Conservation (phyloP, 2,113 vertebrate genomes). For the Falcunculus frontatus region DNA sequence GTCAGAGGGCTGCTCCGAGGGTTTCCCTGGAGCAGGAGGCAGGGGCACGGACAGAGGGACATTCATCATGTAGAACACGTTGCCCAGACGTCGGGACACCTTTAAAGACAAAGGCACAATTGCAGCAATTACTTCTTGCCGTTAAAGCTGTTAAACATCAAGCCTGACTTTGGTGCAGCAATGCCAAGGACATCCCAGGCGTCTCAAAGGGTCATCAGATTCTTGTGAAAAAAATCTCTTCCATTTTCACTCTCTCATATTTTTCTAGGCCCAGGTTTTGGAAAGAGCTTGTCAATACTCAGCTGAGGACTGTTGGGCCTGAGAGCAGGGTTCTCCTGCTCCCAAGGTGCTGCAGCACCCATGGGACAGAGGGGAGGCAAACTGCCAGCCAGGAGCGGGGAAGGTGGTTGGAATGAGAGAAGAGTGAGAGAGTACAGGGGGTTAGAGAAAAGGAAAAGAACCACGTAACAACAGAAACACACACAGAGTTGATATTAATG, state of each 20-base stretch:
- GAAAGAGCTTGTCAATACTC: not conserved
- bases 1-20: slow-evolving; percentile 73
- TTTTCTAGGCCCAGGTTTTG: not conserved
- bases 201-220: not conserved
- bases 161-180: not conserved
- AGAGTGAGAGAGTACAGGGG: not conserved
- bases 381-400: not conserved
- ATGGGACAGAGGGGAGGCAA: not conserved
- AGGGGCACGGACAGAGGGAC: slow-evolving; percentile 68
- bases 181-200: not conserved
- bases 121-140: not conserved
- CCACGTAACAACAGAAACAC: not conserved
- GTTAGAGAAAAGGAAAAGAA: not conserved
- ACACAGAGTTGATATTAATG: not conserved
- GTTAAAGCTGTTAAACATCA: not conserved
- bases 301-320: not conserved
- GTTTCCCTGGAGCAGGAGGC: slow-evolving; percentile 71
- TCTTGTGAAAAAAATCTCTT: not conserved
- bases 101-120: slow-evolving; percentile 65
- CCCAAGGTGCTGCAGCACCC: not conserved
- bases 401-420: not conserved
- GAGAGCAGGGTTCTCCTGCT: not conserved
- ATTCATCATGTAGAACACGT: slow-evolving; percentile 82
- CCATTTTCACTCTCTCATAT: not conserved
- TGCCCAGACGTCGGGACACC: slow-evolving; percentile 86